Conservation (phyloP, 2,797 vertebrate species). For the Hybognathus amarus region DNA sequence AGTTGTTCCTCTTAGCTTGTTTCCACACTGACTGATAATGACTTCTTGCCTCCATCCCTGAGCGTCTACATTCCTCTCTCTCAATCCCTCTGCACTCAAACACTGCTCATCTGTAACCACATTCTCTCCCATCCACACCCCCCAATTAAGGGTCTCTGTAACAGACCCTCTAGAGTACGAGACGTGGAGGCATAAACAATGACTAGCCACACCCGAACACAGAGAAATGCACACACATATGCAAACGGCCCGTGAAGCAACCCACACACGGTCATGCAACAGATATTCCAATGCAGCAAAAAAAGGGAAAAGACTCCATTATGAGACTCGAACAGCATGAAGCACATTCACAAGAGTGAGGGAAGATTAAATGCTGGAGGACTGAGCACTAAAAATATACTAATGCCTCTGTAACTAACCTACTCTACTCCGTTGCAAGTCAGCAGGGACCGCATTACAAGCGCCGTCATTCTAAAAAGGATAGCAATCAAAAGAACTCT, state of each 20-base stretch:
- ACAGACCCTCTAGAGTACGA: slow-evolving; percentile 36
- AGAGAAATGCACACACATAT: slow-evolving; percentile 35
- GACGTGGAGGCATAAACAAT: slow-evolving; percentile 6
- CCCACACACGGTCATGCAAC: slow-evolving; percentile 41
- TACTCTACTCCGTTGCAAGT: slow-evolving; percentile 52
- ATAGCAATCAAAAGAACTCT: slow-evolving; percentile 62
- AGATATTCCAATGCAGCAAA: slow-evolving; percentile 43
- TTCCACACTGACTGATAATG: slow-evolving; percentile 46
- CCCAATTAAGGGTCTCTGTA: slow-evolving; percentile 56
- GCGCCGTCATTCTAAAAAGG: slow-evolving; percentile 56
- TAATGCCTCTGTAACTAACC: slow-evolving; percentile 59
- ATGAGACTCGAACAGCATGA: slow-evolving; percentile 39
- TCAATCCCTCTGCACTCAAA: slow-evolving; percentile 39
- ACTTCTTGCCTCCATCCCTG: slow-evolving; percentile 33
- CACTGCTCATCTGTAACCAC: slow-evolving; percentile 24
- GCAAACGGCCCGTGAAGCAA: slow-evolving; percentile 8
- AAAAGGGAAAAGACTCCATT: slow-evolving; percentile 27
- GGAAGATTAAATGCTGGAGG: slow-evolving; percentile 51
- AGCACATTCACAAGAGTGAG: slow-evolving; percentile 50
- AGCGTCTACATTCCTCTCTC: slow-evolving; percentile 20
- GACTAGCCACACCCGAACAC: slow-evolving; percentile 38
- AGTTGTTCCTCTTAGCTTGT: slow-evolving; percentile 44
- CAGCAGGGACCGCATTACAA: slow-evolving; percentile 60
- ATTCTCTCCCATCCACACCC: neutral
- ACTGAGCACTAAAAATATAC: slow-evolving; percentile 59